Base-by-base conservation (phyloP, 2,888 invertebrate species). In the Cosmorhoe ocellata region DNA sequence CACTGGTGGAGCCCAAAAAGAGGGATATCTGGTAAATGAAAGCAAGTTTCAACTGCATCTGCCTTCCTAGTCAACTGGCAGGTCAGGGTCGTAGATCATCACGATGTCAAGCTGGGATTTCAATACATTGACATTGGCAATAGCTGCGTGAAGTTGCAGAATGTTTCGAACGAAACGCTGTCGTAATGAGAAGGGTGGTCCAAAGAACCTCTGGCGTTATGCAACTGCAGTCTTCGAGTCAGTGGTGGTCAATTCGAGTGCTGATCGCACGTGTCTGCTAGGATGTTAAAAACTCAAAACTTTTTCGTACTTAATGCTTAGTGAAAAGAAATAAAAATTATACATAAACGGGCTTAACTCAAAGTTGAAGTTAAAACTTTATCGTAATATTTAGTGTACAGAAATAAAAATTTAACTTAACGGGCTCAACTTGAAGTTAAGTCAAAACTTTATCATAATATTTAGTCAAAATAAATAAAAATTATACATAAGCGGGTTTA, bases 171-270 rank as follows among this genome's bases (percentile, higher is more conserved):
- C 48, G 34, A 46, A 42, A 47, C 37, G 11, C 53, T 49, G 48
- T 53, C 48, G 53, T 33, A 53, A 53, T 32, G 52, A 53, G 52
- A 53, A 53, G 53, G 53, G 48, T 44, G 48, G 45, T 53, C 48
- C 30, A 27, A 30, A 32, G 30, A 11, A 32, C 18, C 33, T 24
- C 44, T 12, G 30, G 34, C 28, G 10, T 56, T 44, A 44, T 51
- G 51, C 55, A 56, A 56, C 4, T 24, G 4, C 48, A 9, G 14
- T 28, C 27, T 28, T 14, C 46, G 18, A 26, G 24, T 11, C 37
- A 4, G 22, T 18, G 22, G 34, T 12, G 6, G 24, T 31, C n/a
- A n/a, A n/a, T n/a, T n/a, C n/a, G n/a, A n/a, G 30, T 51, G 46
- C 51, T 46, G 51, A 24, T 32, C 45, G 36, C 45, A 38, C 31